Percentiles rank a stretch among this genome's conserved stretches.
Evolutionary conservation across 2,797 vertebrate genomes (phyloP).

Genomic region (Pipistrellus pipistrellus): DNA sequence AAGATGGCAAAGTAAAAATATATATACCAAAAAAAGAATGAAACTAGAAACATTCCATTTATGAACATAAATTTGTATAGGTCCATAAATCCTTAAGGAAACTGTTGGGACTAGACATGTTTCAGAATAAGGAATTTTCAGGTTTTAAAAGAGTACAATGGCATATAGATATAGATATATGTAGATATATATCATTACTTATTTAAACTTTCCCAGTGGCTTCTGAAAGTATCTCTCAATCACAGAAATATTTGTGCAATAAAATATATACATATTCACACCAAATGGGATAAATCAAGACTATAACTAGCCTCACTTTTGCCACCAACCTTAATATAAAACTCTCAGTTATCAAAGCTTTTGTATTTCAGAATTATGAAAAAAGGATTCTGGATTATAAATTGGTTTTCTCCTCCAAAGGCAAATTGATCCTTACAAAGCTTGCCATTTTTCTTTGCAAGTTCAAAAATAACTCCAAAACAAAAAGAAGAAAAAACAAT

Average conservation of each 20-base stretch:
- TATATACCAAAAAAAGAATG: neutral
- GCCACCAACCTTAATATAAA: conserved; percentile 15
- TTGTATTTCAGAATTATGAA: conserved; percentile 51
- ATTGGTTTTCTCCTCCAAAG: conserved; percentile 45
- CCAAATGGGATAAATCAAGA: conserved; percentile 34
- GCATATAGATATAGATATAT: too few species aligned
- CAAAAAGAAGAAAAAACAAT: conserved; percentile 13
- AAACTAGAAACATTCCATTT: neutral
- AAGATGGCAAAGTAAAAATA: conserved; percentile 37
- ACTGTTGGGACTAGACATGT: neutral
- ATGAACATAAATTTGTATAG: neutral
- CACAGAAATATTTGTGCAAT: neutral
- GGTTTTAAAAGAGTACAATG: conserved; percentile 2
- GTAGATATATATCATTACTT: neutral
- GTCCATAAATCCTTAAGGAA: neutral
- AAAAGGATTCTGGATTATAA: conserved; percentile 16
- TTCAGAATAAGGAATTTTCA: conserved; percentile 24
- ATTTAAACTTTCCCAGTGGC: neutral
- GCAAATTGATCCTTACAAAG: conserved; percentile 25
- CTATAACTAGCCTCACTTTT: conserved; percentile 5
- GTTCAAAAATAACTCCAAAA: conserved; percentile 60
- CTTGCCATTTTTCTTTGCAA: conserved; percentile 38
- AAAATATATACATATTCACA: conserved; percentile 11
- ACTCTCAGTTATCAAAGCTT: conserved; percentile 14
- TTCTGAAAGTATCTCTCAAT: neutral